Evolutionary conservation across 2,888 invertebrate species (phyloP).

Genomic region (Pammene aurita): DNA sequence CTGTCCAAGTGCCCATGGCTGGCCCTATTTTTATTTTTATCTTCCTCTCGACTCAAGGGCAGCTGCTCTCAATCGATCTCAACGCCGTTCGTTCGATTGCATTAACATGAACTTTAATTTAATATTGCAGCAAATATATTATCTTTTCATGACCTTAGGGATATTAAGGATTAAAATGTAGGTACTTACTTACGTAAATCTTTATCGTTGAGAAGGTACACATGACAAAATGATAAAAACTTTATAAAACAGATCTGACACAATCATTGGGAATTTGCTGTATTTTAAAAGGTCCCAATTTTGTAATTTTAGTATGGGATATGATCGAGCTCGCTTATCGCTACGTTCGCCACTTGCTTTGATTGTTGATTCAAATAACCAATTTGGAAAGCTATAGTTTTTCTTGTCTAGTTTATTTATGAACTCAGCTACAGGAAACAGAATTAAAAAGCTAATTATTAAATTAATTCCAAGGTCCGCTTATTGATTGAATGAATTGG

Average conservation of each 20-base stretch:
- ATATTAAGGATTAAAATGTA: background rate
- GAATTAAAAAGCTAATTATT: background rate
- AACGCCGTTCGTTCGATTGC: conserved; percentile 12
- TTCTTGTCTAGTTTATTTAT: too few species aligned
- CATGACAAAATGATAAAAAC: too few species aligned
- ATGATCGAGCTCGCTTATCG: too few species aligned
- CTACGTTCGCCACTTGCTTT: too few species aligned
- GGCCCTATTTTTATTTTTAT: conserved; percentile 49
- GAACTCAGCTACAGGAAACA: background rate
- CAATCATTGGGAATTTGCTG: too few species aligned
- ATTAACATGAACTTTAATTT: conserved; percentile 37
- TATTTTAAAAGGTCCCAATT: too few species aligned
- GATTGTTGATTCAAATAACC: too few species aligned
- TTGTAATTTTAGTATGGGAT: too few species aligned
- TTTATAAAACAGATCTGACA: too few species aligned
- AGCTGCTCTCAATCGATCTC: conserved; percentile 39
- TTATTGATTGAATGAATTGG: conserved; percentile 32
- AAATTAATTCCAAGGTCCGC: conserved; percentile 23
- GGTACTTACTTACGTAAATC: too few species aligned
- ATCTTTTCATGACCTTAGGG: background rate
- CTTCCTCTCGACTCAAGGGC: conserved; percentile 50
- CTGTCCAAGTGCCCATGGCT: conserved; percentile 22
- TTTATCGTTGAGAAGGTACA: too few species aligned
- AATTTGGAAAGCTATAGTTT: too few species aligned
- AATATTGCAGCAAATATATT: conserved; percentile 39